These are phyloP conservation scores for Chiroxiphia lanceolata DNA, from an alignment of 2,797 vertebrate genomes.

Conservation along the genomic window DNA sequence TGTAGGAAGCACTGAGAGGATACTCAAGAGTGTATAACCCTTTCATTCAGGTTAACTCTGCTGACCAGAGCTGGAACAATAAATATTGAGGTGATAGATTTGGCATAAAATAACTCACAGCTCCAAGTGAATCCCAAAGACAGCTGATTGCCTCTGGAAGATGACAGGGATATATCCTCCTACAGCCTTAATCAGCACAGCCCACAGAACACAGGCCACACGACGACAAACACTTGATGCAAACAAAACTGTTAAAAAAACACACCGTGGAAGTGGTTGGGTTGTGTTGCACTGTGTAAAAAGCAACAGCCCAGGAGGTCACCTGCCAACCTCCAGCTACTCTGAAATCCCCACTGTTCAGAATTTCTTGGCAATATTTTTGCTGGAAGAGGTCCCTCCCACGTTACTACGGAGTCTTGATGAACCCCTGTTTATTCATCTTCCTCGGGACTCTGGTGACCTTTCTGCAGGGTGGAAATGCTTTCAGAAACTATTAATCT, in stretches of 20 bases:
- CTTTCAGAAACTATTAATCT: slow-evolving; percentile 55
- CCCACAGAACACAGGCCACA: not conserved
- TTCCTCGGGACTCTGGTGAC: slow-evolving; percentile 34
- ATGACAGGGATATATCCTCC: not conserved
- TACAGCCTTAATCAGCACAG: not conserved
- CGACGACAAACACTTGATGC: not conserved
- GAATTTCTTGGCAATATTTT: not conserved
- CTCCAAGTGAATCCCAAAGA: not conserved
- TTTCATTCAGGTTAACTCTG: not conserved
- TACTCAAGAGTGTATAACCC: not conserved
- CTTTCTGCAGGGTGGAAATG: slow-evolving; percentile 34
- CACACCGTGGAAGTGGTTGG: not conserved
- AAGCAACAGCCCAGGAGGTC: not conserved
- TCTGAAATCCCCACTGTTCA: not conserved
- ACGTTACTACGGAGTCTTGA: not conserved
- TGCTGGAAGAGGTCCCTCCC: slow-evolving; percentile 2
- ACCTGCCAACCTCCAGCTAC: not conserved
- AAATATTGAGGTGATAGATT: not conserved
- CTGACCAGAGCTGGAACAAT: not conserved
- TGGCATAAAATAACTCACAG: not conserved
- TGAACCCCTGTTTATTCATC: not conserved
- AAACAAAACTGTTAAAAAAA: not conserved
- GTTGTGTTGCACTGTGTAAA: not conserved
- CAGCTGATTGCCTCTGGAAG: not conserved
- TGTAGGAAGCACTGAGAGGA: not conserved